Evolutionary conservation across 2,113 vertebrate genomes (phyloP).

Genomic region (Poicephalus meyeri): DNA sequence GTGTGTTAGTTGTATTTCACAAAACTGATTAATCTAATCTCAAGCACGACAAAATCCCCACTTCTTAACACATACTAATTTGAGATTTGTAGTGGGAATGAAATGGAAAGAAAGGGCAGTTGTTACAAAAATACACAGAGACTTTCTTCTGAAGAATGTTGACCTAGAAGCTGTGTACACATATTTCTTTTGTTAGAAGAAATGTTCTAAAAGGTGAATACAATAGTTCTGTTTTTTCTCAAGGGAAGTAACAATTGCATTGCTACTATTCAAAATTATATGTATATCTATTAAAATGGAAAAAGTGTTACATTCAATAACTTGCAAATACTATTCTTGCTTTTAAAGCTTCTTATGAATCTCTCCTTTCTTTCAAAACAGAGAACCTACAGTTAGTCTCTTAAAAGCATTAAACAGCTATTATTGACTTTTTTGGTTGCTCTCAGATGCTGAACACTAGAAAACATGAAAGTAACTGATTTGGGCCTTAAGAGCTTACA

Average conservation of each 20-base stretch:
- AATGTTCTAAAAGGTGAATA: constrained; percentile 10
- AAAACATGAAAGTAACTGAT: neutral
- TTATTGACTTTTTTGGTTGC: neutral
- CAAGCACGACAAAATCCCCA: neutral
- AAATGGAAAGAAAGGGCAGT: neutral
- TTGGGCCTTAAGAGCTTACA: neutral
- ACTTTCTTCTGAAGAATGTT: constrained; percentile 7
- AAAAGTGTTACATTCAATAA: neutral
- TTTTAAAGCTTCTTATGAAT: neutral
- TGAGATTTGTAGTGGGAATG: neutral
- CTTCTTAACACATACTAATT: neutral
- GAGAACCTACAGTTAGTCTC: neutral
- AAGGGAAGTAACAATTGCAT: neutral
- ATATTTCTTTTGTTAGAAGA: constrained; percentile 37
- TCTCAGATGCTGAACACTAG: neutral
- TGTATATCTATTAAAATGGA: neutral
- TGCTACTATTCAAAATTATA: neutral
- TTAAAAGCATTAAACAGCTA: neutral
- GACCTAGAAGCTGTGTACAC: constrained; percentile 35
- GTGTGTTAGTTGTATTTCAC: neutral
- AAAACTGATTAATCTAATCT: neutral
- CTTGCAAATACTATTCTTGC: neutral
- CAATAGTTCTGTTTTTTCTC: constrained; percentile 3
- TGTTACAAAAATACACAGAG: constrained; percentile 10
- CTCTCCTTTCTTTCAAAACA: neutral